Evolutionary conservation across 1,140 invertebrate species (phyloP).

Genomic region (Papilio polytes): DNA sequence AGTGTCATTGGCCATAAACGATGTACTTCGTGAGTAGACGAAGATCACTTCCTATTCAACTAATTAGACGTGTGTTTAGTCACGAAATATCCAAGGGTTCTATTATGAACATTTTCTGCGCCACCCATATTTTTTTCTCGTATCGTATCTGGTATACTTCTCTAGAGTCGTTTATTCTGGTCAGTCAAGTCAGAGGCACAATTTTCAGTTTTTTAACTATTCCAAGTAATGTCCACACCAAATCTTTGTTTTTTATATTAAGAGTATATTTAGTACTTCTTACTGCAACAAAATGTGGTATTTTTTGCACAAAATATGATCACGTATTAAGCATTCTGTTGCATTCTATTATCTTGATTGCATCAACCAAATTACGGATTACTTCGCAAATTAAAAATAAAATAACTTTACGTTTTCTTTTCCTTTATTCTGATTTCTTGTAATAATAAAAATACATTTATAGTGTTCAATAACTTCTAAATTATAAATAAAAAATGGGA

Average conservation of each 20-base stretch:
- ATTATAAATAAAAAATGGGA: not conserved
- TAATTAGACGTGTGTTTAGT: not conserved
- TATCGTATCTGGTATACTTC: no score
- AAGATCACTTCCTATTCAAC: not conserved
- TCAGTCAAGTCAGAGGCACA: no score
- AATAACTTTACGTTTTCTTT: not conserved
- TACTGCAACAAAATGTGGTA: not conserved
- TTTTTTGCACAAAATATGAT: not conserved
- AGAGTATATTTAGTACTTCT: no score
- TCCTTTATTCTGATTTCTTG: not conserved
- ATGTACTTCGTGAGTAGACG: not conserved
- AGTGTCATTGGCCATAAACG: not conserved
- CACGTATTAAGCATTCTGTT: not conserved
- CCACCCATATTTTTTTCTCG: no score
- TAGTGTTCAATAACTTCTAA: not conserved
- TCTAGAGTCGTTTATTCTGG: no score
- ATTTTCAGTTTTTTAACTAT: not conserved
- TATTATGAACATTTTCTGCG: not conserved
- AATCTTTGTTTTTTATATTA: no score
- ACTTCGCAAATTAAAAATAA: not conserved
- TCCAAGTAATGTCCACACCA: not conserved
- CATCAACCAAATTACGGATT: not conserved
- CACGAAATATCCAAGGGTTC: slow-evolving; percentile 22
- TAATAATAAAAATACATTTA: no score
- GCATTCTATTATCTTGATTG: not conserved